Conservation (phyloP, 1,140 invertebrate species). For the Planococcus citri region DNA sequence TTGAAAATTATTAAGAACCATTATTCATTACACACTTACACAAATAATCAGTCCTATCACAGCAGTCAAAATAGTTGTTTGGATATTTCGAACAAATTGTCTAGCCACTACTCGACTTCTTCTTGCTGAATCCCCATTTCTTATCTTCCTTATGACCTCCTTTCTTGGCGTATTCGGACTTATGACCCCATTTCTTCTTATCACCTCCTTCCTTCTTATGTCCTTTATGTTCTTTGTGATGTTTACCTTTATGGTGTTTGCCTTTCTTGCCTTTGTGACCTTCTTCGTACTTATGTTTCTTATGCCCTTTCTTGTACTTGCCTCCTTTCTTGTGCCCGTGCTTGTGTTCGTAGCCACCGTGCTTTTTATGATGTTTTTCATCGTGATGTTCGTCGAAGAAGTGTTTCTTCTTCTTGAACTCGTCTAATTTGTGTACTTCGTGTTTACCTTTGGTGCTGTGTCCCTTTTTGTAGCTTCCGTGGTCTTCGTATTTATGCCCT, state of each 20-base stretch:
- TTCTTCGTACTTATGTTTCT: slow-evolving; percentile 49
- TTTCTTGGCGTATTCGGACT: slow-evolving; percentile 51
- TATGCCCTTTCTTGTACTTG: slow-evolving; percentile 58
- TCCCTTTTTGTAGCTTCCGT: slow-evolving; percentile 47
- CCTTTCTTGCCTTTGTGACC: slow-evolving; percentile 47
- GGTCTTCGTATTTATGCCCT: slow-evolving; percentile 49
- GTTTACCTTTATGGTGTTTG: slow-evolving; percentile 44
- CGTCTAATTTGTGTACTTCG: slow-evolving; percentile 54
- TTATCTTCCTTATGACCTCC: slow-evolving; percentile 51
- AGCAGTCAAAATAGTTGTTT: background rate
- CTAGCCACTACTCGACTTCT: too few relatives aligned
- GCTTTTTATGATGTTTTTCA: slow-evolving; percentile 46
- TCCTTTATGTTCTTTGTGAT: slow-evolving; percentile 47
- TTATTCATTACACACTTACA: slow-evolving; percentile 7
- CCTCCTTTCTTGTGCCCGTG: slow-evolving; percentile 53
- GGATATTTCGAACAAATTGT: background rate
- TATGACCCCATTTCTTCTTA: slow-evolving; percentile 49
- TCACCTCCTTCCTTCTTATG: slow-evolving; percentile 53
- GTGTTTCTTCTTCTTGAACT: slow-evolving; percentile 56
- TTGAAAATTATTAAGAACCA: background rate
- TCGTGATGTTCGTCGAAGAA: slow-evolving; percentile 53
- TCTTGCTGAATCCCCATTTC: slow-evolving; percentile 43
- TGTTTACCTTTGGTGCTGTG: slow-evolving; percentile 50
- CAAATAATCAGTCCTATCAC: slow-evolving; percentile 19
- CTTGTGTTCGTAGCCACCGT: slow-evolving; percentile 44